Percentiles rank a stretch among this genome's conserved stretches.
These are phyloP conservation scores for Oligia fasciuncula DNA, from an alignment of 2,888 invertebrate species.

Conservation along the genomic window DNA sequence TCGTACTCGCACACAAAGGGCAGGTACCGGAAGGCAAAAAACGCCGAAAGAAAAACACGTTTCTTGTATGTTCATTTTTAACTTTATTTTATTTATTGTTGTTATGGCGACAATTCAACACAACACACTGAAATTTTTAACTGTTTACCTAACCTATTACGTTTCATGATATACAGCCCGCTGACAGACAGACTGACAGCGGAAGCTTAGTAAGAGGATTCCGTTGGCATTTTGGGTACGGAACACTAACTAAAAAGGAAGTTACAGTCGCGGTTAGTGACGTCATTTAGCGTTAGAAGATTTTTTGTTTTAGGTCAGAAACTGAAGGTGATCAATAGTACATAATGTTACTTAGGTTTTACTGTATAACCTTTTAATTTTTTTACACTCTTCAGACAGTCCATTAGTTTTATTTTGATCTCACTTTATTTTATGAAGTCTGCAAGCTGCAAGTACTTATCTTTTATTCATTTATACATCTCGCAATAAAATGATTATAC, in stretches of 20 bases:
- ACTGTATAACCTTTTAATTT: constrained; percentile 34
- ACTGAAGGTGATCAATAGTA: constrained; percentile 15
- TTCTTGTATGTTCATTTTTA: too few relatives aligned
- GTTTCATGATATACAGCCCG: not conserved
- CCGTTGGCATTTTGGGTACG: not conserved
- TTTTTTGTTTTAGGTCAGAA: constrained; percentile 51
- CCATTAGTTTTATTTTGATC: constrained; percentile 29
- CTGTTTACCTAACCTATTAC: not conserved
- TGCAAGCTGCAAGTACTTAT: not conserved
- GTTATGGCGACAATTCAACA: not conserved
- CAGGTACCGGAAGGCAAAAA: not conserved
- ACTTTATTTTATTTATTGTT: too few relatives aligned
- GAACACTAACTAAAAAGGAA: constrained; percentile 20
- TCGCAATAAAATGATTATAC: constrained; percentile 32
- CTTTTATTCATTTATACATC: constrained; percentile 29
- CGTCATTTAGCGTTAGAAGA: constrained; percentile 25
- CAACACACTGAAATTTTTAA: not conserved
- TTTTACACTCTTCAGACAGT: constrained; percentile 20
- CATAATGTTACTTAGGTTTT: constrained; percentile 23
- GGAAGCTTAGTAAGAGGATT: not conserved
- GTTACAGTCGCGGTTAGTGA: constrained; percentile 32
- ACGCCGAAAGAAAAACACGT: not conserved
- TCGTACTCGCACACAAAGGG: not conserved
- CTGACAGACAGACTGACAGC: not conserved
- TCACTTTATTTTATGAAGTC: constrained; percentile 25